Percentiles rank a stretch among this genome's conserved stretches.
phyloP scores from a whole-genome alignment of 2,113 vertebrate genomes.

The Anarhynchus alexandrinus region DNA sequence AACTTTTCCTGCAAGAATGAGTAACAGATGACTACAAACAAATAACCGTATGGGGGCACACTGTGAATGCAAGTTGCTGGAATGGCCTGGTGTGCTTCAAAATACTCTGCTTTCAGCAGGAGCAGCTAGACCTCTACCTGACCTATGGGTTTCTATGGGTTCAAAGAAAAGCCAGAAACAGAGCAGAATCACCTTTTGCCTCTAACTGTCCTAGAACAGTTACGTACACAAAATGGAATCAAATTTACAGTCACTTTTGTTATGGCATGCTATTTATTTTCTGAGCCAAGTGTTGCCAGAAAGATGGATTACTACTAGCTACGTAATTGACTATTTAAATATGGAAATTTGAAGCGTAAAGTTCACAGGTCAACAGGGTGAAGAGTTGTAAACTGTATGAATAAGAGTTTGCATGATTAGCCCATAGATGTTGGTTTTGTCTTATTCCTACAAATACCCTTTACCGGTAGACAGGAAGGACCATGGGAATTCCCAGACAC shows the following conservation, averaged over 20 bases:
- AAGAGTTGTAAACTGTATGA: neutral
- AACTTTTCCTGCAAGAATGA: neutral
- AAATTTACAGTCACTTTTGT: neutral
- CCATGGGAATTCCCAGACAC: slow-evolving; percentile 39
- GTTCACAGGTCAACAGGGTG: neutral
- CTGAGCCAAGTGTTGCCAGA: neutral
- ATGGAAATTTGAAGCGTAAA: neutral
- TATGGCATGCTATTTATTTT: neutral
- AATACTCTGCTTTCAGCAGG: neutral
- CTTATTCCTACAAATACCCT: neutral
- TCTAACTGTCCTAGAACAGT: neutral
- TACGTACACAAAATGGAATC: neutral
- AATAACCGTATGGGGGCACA: neutral
- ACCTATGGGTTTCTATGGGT: neutral
- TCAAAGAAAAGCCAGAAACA: neutral
- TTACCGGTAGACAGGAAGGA: slow-evolving; percentile 31
- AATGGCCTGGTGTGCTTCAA: neutral
- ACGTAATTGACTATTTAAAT: neutral
- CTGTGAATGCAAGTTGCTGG: neutral
- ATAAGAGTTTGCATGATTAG: neutral
- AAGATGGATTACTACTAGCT: neutral
- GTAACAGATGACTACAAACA: neutral
- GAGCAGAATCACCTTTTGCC: neutral
- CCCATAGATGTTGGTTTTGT: neutral
- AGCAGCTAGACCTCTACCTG: neutral